phyloP scores from a whole-genome alignment of 2,888 invertebrate species.

The Hermodice carunculata region DNA sequence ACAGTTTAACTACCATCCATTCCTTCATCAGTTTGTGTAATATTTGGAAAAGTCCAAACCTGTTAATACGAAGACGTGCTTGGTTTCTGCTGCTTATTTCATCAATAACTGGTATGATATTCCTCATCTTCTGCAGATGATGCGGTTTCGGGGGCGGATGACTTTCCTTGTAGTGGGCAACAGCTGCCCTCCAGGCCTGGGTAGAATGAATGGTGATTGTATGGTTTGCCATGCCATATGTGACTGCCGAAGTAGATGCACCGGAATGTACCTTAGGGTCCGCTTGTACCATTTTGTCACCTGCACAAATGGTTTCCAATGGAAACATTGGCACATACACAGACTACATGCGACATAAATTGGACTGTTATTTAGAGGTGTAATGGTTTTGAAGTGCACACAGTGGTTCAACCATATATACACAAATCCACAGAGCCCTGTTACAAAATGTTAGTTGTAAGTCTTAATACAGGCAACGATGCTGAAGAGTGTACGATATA shows the following conservation, averaged over 20 bases:
- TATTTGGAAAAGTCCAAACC: no score
- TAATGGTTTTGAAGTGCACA: no score
- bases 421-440: no score
- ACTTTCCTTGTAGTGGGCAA: conserved; percentile 17
- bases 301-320: conserved; percentile 5
- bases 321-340: no score
- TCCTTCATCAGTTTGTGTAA: no score
- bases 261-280: conserved; percentile 22
- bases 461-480: no score
- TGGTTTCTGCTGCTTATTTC: conserved; percentile 21
- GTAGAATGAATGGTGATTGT: background rate
- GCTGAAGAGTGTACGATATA: no score
- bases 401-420: no score
- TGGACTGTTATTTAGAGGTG: no score
- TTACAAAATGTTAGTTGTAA: no score
- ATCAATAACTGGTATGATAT: conserved; percentile 26
- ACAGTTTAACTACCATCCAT: no score
- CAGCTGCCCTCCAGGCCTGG: conserved; percentile 22
- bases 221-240: background rate
- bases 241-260: conserved; percentile 21
- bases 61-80: conserved; percentile 25
- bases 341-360: no score
- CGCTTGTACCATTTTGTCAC: conserved; percentile 25
- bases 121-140: conserved; percentile 24
- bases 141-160: conserved; percentile 18